These are phyloP conservation scores for Channa striata DNA, from an alignment of 2,797 vertebrate species.

Conservation along the genomic window DNA sequence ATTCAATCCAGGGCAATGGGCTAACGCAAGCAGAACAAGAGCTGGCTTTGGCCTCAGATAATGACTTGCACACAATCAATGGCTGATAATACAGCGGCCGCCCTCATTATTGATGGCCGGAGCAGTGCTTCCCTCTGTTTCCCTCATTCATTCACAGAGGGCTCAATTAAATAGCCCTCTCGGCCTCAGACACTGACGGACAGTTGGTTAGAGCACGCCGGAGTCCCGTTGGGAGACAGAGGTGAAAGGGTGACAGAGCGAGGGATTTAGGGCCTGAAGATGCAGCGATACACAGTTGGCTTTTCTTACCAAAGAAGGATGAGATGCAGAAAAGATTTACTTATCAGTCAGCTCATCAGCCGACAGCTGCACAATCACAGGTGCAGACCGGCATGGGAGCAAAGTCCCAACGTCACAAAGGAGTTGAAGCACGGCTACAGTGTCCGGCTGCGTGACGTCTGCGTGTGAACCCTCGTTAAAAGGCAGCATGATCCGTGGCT, in stretches of 20 bases:
- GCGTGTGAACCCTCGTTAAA: constrained; percentile 27
- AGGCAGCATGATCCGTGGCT: not conserved
- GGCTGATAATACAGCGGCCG: constrained; percentile 60
- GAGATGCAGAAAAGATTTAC: constrained; percentile 48
- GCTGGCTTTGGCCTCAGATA: constrained; percentile 55
- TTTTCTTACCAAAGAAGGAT: constrained; percentile 27
- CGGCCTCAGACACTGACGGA: constrained; percentile 3
- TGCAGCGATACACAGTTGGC: constrained; percentile 36
- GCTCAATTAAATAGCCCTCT: constrained; percentile 59
- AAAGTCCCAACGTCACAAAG: constrained; percentile 33
- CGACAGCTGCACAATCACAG: constrained; percentile 51
- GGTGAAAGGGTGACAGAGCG: constrained; percentile 55
- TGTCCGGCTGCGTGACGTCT: not conserved
- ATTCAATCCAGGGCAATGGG: constrained; percentile 51
- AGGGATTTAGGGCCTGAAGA: constrained; percentile 46
- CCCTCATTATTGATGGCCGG: constrained; percentile 66
- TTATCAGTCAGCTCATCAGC: constrained; percentile 64
- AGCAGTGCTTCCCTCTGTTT: constrained; percentile 39
- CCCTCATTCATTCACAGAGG: constrained; percentile 40
- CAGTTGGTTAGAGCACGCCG: constrained; percentile 58
- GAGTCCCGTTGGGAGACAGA: constrained; percentile 48
- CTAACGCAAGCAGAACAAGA: constrained; percentile 56
- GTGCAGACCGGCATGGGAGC: constrained; percentile 50
- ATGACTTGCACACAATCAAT: constrained; percentile 73
- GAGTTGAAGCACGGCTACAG: constrained; percentile 11